Percentiles rank a stretch among this genome's conserved stretches.
phyloP scores from a whole-genome alignment of 2,113 vertebrate genomes.

The Oryzias woworae region DNA sequence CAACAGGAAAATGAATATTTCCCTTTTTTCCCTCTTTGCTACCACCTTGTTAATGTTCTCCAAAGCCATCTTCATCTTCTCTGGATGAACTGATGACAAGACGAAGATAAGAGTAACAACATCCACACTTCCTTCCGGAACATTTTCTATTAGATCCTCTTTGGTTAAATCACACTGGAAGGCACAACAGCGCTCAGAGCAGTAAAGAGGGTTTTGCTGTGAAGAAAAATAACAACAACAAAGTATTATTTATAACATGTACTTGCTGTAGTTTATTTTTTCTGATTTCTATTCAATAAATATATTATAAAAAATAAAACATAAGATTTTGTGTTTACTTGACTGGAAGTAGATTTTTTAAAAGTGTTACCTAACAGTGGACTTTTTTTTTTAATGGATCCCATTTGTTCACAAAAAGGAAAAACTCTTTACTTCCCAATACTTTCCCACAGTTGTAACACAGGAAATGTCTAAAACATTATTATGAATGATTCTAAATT shows the following conservation, averaged over 20 bases:
- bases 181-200: constrained; percentile 81
- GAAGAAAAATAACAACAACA: not conserved
- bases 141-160: constrained; percentile 82
- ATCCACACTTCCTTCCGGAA: constrained; percentile 84
- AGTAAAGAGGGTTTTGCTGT: constrained; percentile 87
- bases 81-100: constrained; percentile 92
- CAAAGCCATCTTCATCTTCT: constrained; percentile 89
- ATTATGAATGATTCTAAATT: too few relatives aligned
- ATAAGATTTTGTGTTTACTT: too few relatives aligned
- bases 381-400: too few relatives aligned
- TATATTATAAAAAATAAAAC: too few relatives aligned
- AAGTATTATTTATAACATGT: not conserved
- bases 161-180: constrained; percentile 96
- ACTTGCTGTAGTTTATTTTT: not conserved
- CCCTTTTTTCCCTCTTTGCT: not conserved
- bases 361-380: too few relatives aligned
- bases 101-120: constrained; percentile 90
- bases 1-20: not conserved
- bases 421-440: too few relatives aligned
- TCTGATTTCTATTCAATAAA: too few relatives aligned
- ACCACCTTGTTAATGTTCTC: constrained; percentile 87
- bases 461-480: too few relatives aligned
- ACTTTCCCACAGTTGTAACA: too few relatives aligned
- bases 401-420: too few relatives aligned
- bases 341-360: too few relatives aligned